Base-by-base conservation (phyloP, 2,797 vertebrate genomes). In the Chelon auratus region DNA sequence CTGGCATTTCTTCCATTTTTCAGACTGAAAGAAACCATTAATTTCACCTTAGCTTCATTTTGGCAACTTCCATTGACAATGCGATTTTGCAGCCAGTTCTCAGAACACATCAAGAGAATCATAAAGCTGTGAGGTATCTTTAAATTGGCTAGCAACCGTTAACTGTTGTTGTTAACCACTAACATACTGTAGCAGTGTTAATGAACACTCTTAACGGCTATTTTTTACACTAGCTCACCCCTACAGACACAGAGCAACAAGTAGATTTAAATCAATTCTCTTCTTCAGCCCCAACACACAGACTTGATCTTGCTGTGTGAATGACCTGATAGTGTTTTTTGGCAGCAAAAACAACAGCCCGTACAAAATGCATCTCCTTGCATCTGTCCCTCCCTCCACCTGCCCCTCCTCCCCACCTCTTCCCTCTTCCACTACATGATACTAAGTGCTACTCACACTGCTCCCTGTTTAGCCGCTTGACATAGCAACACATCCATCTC, bases 391-490 rank as follows among this genome's bases (percentile, higher is more conserved):
- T 20, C 67, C 30, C 59, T 37, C 62, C 30, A 39, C 51, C 63
- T 20, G 24, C 24, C 18, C 48, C 51, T 12, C 57, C 33, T n/a
- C 24, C 14, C 20, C 48, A 13, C 47, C 13, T 11, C 1, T 11
- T 7, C 58, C 53, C 24, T 73, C 54, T 36, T n/a, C n/a, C n/a
- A 59, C 42, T 67, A 61, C 3, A 50, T 53, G 61, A 87, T 84
- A 88, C 87, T 78, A 84, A 85, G 84, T 86, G 77, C 68, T 60
- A 48, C 82, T 82, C 69, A 80, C 62, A 36, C 53, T 60, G 57
- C 84, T 87, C 83, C 75, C 78, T 81, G 64, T 82, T 83, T 77
- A 85, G 78, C 78, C 62, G 77, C 87, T 90, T 91, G 86, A 69
- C 4, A 1, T 33, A 56, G 79, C 76, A 84, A 69, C 81, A 72